Evolutionary conservation across 2,888 invertebrate genomes (phyloP), one percentile per base, ranked within the genome.

Genomic region (Tenthredo livida): DNA sequence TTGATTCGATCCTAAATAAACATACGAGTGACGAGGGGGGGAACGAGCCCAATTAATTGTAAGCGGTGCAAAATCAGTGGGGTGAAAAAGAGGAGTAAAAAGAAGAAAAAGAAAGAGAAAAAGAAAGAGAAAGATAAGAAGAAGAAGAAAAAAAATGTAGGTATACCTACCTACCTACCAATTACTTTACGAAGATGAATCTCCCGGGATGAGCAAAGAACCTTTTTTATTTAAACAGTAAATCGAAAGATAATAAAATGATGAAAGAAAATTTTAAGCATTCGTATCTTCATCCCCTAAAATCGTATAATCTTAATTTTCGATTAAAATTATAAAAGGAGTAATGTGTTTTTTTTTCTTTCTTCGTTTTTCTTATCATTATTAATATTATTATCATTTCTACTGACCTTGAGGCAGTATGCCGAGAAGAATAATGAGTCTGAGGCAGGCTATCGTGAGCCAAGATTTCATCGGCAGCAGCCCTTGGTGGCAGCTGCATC

Each of bases 331-430:
- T 37, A 37, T 37, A n/a, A n/a, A n/a, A n/a, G n/a, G n/a, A n/a
- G n/a, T n/a, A n/a, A n/a, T n/a, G n/a, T n/a, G n/a, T n/a, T n/a
- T n/a, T n/a, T n/a, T n/a, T n/a, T n/a, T n/a, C n/a, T n/a, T n/a
- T n/a, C n/a, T n/a, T n/a, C n/a, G n/a, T n/a, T n/a, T n/a, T n/a
- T n/a, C n/a, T n/a, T n/a, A n/a, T n/a, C n/a, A n/a, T n/a, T n/a
- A n/a, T n/a, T n/a, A n/a, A n/a, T n/a, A n/a, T n/a, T n/a, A n/a
- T n/a, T n/a, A n/a, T n/a, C n/a, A n/a, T n/a, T n/a, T n/a, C 10
- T 12, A 89, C 91, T 91, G 86, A 93, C 93, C 93, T 90, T 90
- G 91, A 85, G 92, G 92, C 89, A 92, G 89, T 87, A 91, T 89
- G 89, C 90, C 89, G 88, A 93, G 91, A 86, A 92, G 87, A 85